phyloP scores from a whole-genome alignment of 2,888 invertebrate species.

The Clistopyga incitator region DNA sequence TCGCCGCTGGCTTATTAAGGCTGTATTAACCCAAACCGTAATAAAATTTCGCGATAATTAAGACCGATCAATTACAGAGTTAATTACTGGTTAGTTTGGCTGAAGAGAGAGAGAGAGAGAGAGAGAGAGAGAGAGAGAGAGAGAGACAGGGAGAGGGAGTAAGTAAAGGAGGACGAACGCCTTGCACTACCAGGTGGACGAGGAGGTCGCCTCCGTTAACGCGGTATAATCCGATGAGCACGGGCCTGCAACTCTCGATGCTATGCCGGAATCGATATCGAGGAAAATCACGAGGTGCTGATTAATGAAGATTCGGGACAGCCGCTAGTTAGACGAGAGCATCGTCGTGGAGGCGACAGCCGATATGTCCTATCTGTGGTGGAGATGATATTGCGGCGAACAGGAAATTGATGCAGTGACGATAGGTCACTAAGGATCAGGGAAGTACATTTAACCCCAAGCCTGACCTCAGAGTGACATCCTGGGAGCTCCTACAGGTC shows the following conservation, averaged over 20 bases:
- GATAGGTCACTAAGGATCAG: constrained; percentile 23
- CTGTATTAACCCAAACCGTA: constrained; percentile 72
- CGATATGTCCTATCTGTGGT: constrained; percentile 7
- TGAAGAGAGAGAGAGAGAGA: constrained; percentile 50
- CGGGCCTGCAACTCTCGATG: constrained; percentile 35
- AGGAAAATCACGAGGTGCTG: constrained; percentile 50
- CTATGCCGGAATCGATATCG: constrained; percentile 59
- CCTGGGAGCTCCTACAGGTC: not conserved
- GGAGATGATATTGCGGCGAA: constrained; percentile 30
- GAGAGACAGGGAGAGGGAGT: constrained; percentile 51
- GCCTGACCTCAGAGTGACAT: not conserved
- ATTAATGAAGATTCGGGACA: constrained; percentile 64
- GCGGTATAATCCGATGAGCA: constrained; percentile 55
- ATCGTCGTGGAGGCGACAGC: constrained; percentile 21
- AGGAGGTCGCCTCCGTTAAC: constrained; percentile 57
- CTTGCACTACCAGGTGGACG: constrained; percentile 46
- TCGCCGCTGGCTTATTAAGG: constrained; percentile 74
- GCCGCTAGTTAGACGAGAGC: constrained; percentile 45
- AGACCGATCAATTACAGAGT: constrained; percentile 76
- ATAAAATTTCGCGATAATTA: constrained; percentile 79
- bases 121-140: constrained; percentile 57
- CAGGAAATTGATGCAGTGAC: constrained; percentile 39
- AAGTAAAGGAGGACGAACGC: constrained; percentile 49
- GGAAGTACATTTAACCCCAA: not conserved
- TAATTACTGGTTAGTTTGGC: constrained; percentile 74